Evolutionary conservation across 2,113 vertebrate genomes (phyloP), one percentile per base, ranked within the genome.

Genomic region (Odocoileus hemionus): DNA sequence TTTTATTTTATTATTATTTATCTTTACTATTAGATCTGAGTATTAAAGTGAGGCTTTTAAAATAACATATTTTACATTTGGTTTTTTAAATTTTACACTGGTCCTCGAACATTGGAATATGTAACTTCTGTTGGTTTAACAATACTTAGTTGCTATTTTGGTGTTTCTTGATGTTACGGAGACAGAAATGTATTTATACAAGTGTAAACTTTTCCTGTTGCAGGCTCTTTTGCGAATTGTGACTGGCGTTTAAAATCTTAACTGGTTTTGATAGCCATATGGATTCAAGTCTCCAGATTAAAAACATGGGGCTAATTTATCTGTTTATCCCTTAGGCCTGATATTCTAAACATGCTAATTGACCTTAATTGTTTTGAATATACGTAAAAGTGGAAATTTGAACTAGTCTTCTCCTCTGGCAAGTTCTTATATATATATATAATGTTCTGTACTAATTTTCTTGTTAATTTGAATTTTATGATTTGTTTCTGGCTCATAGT

Each of bases 181-280:
- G 43, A 86, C 67, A 43, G 16, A 86, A 60, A 30, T 82, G 8
- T 11, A 33, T 97, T 94, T 95, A 94, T 74, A 86, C 55, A 76
- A 9, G 5, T 6, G 52, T 64, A 26, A n/a, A 8, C 7, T 89
- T 94, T 96, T 79, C 9, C 86, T 8, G 0, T 8, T 57, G 6
- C 23, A 93, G 58, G 36, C 50, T 50, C 33, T n/a, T 87, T 47
- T 30, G 0, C 36, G 50, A 93, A 47, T 92, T 25, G 39, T 84
- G 23, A 64, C 58, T 98, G 83, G 4, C 60, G 94, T 97, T 97
- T 74, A 92, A n/a, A 94, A 54, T 60, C 43, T 76, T 86, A 52
- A 50, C n/a, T 90, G 19, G 17, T 55, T 95, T 60, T 47, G 88
- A 85, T 3, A 87, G 25, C 54, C 17, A 16, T 74, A 36, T 95